Conservation (phyloP, 2,888 invertebrate species). For the Leptopilina syphax region DNA sequence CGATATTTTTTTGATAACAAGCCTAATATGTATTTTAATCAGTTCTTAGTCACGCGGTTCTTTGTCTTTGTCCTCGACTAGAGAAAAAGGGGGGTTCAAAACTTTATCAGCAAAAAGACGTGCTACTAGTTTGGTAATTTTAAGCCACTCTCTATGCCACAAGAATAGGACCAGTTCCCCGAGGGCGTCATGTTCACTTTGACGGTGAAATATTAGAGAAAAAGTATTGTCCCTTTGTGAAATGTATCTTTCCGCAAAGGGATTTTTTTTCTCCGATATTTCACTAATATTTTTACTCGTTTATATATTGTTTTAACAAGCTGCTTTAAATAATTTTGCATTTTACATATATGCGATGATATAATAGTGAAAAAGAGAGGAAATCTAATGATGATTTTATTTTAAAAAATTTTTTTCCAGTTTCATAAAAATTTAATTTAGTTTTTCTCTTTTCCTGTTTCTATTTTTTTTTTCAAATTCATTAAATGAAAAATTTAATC, state of each 20-base stretch:
- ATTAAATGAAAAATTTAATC: too few relatives aligned
- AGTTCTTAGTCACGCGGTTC: conserved; percentile 29
- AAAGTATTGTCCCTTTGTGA: conserved; percentile 40
- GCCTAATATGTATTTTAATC: conserved; percentile 31
- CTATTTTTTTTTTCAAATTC: too few relatives aligned
- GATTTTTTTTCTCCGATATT: conserved; percentile 26
- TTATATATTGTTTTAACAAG: conserved; percentile 29
- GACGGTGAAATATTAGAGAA: conserved; percentile 41
- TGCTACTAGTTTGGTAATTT: conserved; percentile 39
- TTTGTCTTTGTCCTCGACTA: conserved; percentile 23
- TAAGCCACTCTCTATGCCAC: conserved; percentile 23
- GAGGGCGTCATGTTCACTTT: conserved; percentile 39
- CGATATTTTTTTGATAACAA: neutral
- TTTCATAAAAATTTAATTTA: too few relatives aligned
- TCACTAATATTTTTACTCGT: neutral
- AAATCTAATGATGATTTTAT: too few relatives aligned
- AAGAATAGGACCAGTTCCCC: conserved; percentile 35
- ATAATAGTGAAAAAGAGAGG: too few relatives aligned
- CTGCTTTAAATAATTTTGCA: neutral
- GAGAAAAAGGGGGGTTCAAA: neutral
- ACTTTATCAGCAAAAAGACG: conserved; percentile 29
- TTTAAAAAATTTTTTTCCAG: too few relatives aligned
- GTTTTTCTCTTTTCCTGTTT: too few relatives aligned
- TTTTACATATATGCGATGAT: neutral
- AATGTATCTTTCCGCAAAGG: conserved; percentile 22